Conservation (phyloP, 2,888 invertebrate genomes). For the Helicoverpa assulta region DNA sequence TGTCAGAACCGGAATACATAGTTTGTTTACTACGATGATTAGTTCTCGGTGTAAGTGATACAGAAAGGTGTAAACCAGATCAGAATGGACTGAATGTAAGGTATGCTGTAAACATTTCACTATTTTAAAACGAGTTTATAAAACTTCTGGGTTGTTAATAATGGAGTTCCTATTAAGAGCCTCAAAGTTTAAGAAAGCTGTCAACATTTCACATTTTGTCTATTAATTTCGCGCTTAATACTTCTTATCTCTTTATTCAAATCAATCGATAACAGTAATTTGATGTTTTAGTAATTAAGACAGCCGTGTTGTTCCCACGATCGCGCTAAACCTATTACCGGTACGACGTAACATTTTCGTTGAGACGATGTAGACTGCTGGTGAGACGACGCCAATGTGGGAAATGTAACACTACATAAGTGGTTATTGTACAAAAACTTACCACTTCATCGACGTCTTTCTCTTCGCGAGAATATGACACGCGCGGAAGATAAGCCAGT, state of each 20-base stretch:
- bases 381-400: conserved; percentile 52
- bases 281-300: conserved; percentile 34
- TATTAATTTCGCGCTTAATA: conserved; percentile 10
- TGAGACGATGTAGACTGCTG: conserved; percentile 31
- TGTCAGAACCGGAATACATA: conserved; percentile 40
- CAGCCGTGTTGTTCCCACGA: conserved; percentile 50
- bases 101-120: conserved; percentile 12
- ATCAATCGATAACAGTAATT: conserved; percentile 18
- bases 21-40: conserved; percentile 29
- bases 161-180: neutral
- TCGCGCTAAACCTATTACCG: conserved; percentile 44
- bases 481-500: conserved; percentile 16
- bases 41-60: conserved; percentile 22
- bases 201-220: conserved; percentile 6
- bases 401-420: conserved; percentile 62
- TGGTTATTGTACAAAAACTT: conserved; percentile 52
- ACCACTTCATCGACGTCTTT: conserved; percentile 45
- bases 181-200: neutral
- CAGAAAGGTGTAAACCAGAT: conserved; percentile 19
- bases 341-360: conserved; percentile 57
- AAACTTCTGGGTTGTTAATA: neutral
- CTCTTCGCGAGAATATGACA: conserved; percentile 41
- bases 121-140: neutral
- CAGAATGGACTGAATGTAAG: conserved; percentile 1
- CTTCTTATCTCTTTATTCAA: conserved; percentile 9